These are phyloP conservation scores for Auanema freiburgensis DNA, from an alignment of 2,888 invertebrate genomes.

Conservation along the genomic window DNA sequence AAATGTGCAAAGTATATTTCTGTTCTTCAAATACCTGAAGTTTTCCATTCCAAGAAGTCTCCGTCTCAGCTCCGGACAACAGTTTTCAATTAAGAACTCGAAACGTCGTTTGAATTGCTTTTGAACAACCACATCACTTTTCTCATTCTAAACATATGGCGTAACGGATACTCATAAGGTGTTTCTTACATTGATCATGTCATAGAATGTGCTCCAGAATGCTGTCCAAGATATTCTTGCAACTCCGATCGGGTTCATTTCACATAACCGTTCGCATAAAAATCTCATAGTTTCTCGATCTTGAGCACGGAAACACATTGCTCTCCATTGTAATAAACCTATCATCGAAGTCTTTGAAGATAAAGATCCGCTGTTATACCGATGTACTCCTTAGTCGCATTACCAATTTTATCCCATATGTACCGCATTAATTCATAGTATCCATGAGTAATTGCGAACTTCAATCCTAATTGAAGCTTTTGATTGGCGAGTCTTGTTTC, in stretches of 20 bases:
- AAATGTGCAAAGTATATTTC: constrained; percentile 8
- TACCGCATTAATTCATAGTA: constrained; percentile 37
- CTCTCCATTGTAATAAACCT: constrained; percentile 45
- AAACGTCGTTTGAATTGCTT: constrained; percentile 36
- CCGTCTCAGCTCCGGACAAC: constrained; percentile 31
- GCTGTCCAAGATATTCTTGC: constrained; percentile 41
- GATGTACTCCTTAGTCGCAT: constrained; percentile 35
- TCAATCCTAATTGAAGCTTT: constrained; percentile 37
- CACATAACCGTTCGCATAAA: constrained; percentile 37
- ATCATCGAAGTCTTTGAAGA: background rate
- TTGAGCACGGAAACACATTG: constrained; percentile 36
- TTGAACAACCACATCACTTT: constrained; percentile 31
- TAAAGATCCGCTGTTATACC: constrained; percentile 13
- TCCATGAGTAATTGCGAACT: constrained; percentile 47
- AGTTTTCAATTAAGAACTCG: constrained; percentile 41
- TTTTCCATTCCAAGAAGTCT: constrained; percentile 34
- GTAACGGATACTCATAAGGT: too few species aligned
- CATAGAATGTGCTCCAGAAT: constrained; percentile 43
- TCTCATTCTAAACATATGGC: constrained; percentile 27
- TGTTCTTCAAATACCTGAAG: constrained; percentile 21
- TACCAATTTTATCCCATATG: constrained; percentile 39
- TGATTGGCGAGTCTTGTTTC: constrained; percentile 40
- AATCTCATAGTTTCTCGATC: constrained; percentile 40
- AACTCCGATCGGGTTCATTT: constrained; percentile 34
- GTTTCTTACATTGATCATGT: constrained; percentile 18